Evolutionary conservation across 2,113 vertebrate species (phyloP).

Genomic region (Phalacrocorax brasilianus): DNA sequence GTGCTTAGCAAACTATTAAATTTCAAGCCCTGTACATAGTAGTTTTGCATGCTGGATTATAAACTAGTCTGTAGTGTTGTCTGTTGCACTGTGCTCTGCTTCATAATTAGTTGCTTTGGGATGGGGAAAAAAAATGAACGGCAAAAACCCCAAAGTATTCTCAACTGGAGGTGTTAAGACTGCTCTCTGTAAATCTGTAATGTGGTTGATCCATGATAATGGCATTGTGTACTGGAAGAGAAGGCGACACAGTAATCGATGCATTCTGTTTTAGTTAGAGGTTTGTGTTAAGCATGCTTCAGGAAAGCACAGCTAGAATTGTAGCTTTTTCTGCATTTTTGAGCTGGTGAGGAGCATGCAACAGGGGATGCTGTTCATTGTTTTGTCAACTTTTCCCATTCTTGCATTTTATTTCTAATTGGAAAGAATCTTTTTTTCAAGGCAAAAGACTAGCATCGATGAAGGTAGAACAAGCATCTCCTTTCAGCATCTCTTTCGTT

Average conservation of each 20-base stretch:
- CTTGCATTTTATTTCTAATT: constrained; percentile 68
- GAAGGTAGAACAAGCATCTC: constrained; percentile 67
- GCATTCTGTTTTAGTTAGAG: constrained; percentile 64
- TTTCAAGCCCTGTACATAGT: constrained; percentile 93
- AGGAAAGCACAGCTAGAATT: constrained; percentile 67
- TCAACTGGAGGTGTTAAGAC: constrained; percentile 58
- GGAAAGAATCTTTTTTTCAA: constrained; percentile 75
- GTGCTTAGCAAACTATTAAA: constrained; percentile 81
- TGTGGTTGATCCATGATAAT: constrained; percentile 62
- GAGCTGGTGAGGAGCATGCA: constrained; percentile 78
- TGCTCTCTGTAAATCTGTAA: constrained; percentile 71
- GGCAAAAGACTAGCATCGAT: constrained; percentile 72
- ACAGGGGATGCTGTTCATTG: constrained; percentile 71
- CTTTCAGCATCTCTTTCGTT: constrained; percentile 64
- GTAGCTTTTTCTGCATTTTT: constrained; percentile 74
- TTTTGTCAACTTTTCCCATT: constrained; percentile 67
- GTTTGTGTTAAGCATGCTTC: constrained; percentile 78
- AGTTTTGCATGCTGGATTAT: constrained; percentile 90
- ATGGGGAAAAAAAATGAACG: background rate
- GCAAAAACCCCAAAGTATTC: constrained; percentile 11
- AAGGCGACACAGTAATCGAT: constrained; percentile 47
- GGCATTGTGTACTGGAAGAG: constrained; percentile 60
- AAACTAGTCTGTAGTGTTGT: constrained; percentile 85
- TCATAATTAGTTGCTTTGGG: constrained; percentile 73
- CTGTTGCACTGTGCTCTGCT: constrained; percentile 85